phyloP scores from a whole-genome alignment of 2,888 invertebrate genomes.

The Mythimna albipuncta region DNA sequence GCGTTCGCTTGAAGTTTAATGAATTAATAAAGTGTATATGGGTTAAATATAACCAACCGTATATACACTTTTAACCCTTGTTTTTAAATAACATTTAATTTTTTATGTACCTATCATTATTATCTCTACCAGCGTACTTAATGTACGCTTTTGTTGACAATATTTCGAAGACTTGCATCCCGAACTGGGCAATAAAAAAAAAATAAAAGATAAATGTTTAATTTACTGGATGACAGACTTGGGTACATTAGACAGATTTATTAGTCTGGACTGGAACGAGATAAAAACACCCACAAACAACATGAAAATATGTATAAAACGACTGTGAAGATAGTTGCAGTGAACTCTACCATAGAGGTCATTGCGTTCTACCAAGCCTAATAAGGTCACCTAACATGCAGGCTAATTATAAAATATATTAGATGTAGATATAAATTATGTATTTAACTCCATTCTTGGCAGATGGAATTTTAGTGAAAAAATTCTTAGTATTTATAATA shows the following conservation, averaged over 20 bases:
- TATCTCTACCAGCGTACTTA: no score
- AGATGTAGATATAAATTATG: constrained; percentile 41
- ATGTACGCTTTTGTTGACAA: not conserved
- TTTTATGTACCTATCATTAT: no score
- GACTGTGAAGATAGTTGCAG: constrained; percentile 36
- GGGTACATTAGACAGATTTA: constrained; percentile 30
- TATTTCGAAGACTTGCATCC: not conserved
- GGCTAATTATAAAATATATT: constrained; percentile 43
- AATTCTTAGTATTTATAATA: constrained; percentile 68
- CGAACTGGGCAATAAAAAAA: not conserved
- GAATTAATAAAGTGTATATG: no score
- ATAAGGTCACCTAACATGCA: constrained; percentile 40
- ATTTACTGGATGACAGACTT: constrained; percentile 22
- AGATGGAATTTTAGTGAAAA: constrained; percentile 53
- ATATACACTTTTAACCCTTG: not conserved
- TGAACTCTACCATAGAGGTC: constrained; percentile 48
- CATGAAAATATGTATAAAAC: constrained; percentile 40
- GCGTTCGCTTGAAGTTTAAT: no score
- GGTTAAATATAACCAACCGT: no score
- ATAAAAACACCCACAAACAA: constrained; percentile 30
- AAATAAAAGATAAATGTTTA: constrained; percentile 4
- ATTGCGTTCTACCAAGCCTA: constrained; percentile 41
- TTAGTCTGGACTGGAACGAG: constrained; percentile 15
- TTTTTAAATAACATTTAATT: no score
- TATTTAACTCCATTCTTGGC: constrained; percentile 54